Percentiles rank a stretch among this genome's conserved stretches.
Evolutionary conservation across 2,888 invertebrate species (phyloP).

Genomic region (Macropis europaea): DNA sequence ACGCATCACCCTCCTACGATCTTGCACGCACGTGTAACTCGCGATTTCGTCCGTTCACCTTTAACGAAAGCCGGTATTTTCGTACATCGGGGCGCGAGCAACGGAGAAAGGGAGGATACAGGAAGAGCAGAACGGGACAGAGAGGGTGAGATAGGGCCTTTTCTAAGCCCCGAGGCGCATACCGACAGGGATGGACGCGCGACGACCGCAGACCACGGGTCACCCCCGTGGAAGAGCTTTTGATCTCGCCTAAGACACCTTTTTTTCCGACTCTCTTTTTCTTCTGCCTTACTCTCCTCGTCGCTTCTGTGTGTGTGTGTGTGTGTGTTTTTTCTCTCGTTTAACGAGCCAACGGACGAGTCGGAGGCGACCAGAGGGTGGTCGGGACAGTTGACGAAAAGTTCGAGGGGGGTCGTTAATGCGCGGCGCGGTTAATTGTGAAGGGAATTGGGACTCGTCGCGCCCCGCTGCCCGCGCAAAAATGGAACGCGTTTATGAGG

Average conservation of each 20-base stretch:
- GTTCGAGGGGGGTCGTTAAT: slow-evolving; percentile 45
- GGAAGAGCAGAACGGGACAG: slow-evolving; percentile 21
- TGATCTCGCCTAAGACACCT: slow-evolving; percentile 66
- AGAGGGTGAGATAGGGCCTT: slow-evolving; percentile 31
- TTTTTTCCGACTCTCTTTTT: slow-evolving; percentile 56
- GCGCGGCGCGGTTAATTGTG: slow-evolving; percentile 48
- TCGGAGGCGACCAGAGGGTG: slow-evolving; percentile 19
- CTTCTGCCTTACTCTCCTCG: slow-evolving; percentile 25
- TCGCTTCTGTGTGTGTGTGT: not conserved
- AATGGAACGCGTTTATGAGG: slow-evolving; percentile 34
- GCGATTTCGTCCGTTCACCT: slow-evolving; percentile 69
- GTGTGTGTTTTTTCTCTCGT: slow-evolving; percentile 15
- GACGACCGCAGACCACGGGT: slow-evolving; percentile 55
- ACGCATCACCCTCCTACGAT: slow-evolving; percentile 39
- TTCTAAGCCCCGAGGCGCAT: slow-evolving; percentile 42
- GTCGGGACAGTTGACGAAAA: slow-evolving; percentile 44
- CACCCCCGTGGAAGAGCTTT: slow-evolving; percentile 67
- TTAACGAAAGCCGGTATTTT: slow-evolving; percentile 67
- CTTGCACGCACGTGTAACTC: slow-evolving; percentile 66
- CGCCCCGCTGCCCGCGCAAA: slow-evolving; percentile 35
- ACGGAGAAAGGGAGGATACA: slow-evolving; percentile 23
- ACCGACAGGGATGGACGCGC: slow-evolving; percentile 61
- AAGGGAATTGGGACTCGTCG: slow-evolving; percentile 46
- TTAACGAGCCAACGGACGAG: slow-evolving; percentile 53
- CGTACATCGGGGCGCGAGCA: slow-evolving; percentile 35